Evolutionary conservation across 2,888 invertebrate species (phyloP).

Genomic region (Leuctra nigra): DNA sequence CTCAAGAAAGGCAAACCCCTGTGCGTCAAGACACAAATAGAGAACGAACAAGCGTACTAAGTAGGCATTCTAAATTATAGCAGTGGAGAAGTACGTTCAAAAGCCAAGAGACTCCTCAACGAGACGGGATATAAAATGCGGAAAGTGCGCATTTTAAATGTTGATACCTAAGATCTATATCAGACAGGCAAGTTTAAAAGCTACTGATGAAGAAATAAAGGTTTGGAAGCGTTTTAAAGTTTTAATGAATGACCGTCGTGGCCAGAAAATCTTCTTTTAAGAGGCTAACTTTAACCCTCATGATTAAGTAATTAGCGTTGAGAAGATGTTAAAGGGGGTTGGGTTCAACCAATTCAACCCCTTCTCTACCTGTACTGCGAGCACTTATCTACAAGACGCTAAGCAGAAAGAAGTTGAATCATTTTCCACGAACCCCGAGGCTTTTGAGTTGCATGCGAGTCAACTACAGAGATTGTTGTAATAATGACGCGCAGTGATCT

Average conservation of each 20-base stretch:
- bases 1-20: not conserved
- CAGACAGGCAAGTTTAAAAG: conserved; percentile 1
- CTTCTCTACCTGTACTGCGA: conserved; percentile 10
- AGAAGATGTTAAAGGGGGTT: not conserved
- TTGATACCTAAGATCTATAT: not conserved
- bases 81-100: not conserved
- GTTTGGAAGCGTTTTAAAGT: conserved; percentile 14
- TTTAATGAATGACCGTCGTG: conserved; percentile 21
- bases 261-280: conserved; percentile 14
- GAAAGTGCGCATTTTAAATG: conserved; percentile 10
- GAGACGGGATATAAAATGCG: not conserved
- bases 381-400: conserved; percentile 1
- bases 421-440: no score
- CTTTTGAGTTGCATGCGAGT: no score
- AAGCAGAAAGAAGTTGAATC: not conserved
- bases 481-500: no score
- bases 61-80: conserved; percentile 5
- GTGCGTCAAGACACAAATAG: conserved; percentile 3
- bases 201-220: conserved; percentile 9
- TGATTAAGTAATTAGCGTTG: conserved; percentile 16
- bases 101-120: not conserved
- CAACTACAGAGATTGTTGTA: no score
- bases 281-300: conserved; percentile 11
- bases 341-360: conserved; percentile 2
- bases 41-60: not conserved